Conservation (phyloP, 1,140 invertebrate genomes). For the Philaenus spumarius region DNA sequence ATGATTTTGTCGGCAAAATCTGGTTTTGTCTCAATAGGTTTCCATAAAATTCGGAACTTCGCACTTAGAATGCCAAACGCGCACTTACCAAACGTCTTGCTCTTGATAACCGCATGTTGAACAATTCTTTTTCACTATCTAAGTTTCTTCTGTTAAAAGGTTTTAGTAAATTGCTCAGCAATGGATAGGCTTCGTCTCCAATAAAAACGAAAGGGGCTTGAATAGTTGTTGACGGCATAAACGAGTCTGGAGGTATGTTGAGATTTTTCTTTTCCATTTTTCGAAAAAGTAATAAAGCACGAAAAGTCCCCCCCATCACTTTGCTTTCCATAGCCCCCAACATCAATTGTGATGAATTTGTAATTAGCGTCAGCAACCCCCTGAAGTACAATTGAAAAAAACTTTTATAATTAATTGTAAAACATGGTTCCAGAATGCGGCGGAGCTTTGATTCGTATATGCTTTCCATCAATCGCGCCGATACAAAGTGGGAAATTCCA, state of each 20-base stretch:
- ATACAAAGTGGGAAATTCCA: too few relatives aligned
- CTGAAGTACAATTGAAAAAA: conserved; percentile 40
- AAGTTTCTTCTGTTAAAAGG: conserved; percentile 39
- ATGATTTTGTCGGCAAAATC: conserved; percentile 4
- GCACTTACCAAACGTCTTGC: conserved; percentile 42
- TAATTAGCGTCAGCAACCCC: conserved; percentile 44
- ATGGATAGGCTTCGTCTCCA: conserved; percentile 43
- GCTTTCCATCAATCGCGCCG: too few relatives aligned
- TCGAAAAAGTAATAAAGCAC: conserved; percentile 17
- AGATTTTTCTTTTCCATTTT: conserved; percentile 7
- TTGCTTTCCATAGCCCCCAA: conserved; percentile 41
- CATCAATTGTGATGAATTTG: conserved; percentile 41
- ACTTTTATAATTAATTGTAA: conserved; percentile 39
- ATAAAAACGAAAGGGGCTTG: conserved; percentile 12
- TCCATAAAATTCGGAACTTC: conserved; percentile 16
- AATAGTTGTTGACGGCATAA: conserved; percentile 7
- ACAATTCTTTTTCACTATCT: conserved; percentile 32
- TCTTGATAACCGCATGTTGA: conserved; percentile 38
- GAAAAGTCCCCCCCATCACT: conserved; percentile 33
- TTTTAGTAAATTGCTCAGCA: conserved; percentile 41
- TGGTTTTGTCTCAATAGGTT: conserved; percentile 8
- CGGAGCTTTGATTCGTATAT: too few relatives aligned
- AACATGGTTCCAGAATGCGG: conserved; percentile 30
- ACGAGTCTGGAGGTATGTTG: conserved; percentile 1
- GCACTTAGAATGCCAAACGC: conserved; percentile 42